Base-by-base conservation (phyloP, 2,888 invertebrate species). In the Linnaemya vulpina region DNA sequence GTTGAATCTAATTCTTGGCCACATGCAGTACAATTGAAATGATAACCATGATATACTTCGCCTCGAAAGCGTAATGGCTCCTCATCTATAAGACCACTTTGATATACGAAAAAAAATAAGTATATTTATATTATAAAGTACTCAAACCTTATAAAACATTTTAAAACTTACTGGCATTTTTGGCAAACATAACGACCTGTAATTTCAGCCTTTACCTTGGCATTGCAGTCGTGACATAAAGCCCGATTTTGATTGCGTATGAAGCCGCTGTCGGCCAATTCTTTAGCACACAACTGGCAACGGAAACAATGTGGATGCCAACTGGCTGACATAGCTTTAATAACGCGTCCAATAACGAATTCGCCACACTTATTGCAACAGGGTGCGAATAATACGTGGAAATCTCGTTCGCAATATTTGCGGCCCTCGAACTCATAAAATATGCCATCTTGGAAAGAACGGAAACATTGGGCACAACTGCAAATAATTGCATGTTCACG, bases 291-390 rank as follows among this genome's bases (percentile, higher is more conserved):
- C 92, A 98, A 95, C 91, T 99, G 97, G 91, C 99, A 99, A 25
- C 97, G 95, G 94, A 99, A 99, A 92, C 99, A 99, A 84, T 95
- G 95, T 1, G 99, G 99, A 93, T 99, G 99, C 99, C 99, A 99
- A 92, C 97, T 98, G 43, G 97, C 95, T 90, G 99, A 98, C 98
- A 99, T 99, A 0, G 99, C 99, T 92, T 99, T 99, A 91, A 99
- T 99, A 62, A 99, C 99, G 80, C 99, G 95, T 0, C 99, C 99
- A 91, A 99, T 98, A 83, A 99, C 98, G 92, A 99, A 99, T 93
- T 98, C 98, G 30, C 95, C 95, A 88, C 96, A 96, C 94, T 95
- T 95, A 93, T 96, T 96, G 92, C 98, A 98, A 93, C 98, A 96
- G 68, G 99, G 97, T 68, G 98, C 97, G 93, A 98, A 98, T 9